phyloP scores from a whole-genome alignment of 2,797 vertebrate genomes.

The Fratercula arctica region DNA sequence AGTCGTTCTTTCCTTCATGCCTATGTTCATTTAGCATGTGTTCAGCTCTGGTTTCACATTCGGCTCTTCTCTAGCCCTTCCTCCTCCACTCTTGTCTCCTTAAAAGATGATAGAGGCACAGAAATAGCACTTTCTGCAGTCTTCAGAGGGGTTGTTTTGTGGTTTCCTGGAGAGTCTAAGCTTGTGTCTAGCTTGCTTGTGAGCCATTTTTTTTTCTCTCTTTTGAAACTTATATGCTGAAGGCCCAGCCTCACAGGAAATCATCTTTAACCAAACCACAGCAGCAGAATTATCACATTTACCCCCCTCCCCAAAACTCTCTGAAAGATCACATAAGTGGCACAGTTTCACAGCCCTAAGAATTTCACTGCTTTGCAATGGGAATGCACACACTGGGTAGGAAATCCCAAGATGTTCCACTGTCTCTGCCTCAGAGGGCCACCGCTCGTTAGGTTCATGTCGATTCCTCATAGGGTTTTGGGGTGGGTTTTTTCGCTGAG shows the following conservation, averaged over 20 bases:
- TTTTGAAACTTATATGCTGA: neutral
- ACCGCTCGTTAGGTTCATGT: neutral
- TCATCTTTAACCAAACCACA: slow-evolving; percentile 31
- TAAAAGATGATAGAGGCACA: neutral
- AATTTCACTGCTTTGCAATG: slow-evolving; percentile 8
- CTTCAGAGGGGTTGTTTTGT: slow-evolving; percentile 43
- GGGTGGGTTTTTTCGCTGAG: neutral
- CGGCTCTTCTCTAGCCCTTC: neutral
- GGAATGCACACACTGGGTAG: slow-evolving; percentile 22
- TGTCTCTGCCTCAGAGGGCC: neutral
- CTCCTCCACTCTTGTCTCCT: neutral
- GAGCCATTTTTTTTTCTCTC: neutral
- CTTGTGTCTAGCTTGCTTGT: slow-evolving; percentile 21
- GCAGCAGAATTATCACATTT: neutral
- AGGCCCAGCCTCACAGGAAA: slow-evolving; percentile 50
- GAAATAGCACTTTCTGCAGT: slow-evolving; percentile 2
- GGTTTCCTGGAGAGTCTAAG: slow-evolving; percentile 67
- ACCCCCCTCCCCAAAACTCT: neutral
- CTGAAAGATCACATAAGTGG: slow-evolving; percentile 39
- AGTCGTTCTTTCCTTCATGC: accelerated
- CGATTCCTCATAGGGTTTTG: neutral
- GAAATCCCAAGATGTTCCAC: slow-evolving; percentile 48
- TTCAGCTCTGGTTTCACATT: neutral
- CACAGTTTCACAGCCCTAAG: slow-evolving; percentile 26
- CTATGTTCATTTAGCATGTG: accelerated